These are phyloP conservation scores for Amazona vittata DNA, from an alignment of 2,113 vertebrate species.

Conservation along the genomic window DNA sequence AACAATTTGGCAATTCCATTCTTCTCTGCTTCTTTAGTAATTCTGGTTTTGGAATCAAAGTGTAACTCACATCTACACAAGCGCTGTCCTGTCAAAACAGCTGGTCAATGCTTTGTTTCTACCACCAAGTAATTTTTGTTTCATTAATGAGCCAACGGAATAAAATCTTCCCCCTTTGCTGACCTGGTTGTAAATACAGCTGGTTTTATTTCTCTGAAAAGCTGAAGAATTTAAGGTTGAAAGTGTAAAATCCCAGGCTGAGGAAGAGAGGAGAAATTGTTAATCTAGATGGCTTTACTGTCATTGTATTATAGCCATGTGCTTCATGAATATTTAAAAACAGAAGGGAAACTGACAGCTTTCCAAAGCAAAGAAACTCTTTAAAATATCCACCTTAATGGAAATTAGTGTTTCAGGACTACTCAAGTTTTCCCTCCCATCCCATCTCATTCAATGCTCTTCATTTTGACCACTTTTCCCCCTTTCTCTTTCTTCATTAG, in stretches of 20 bases:
- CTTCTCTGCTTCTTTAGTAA: background rate
- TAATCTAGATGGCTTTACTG: constrained; percentile 12
- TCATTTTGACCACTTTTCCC: background rate
- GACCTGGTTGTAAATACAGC: background rate
- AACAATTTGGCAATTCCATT: background rate
- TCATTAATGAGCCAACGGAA: background rate
- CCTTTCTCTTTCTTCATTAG: background rate
- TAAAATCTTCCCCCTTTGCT: background rate
- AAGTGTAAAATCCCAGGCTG: background rate
- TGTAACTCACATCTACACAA: background rate
- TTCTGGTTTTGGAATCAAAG: background rate
- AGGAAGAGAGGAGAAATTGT: constrained; percentile 7
- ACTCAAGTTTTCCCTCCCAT: background rate
- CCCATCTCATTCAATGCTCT: background rate
- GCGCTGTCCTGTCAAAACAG: background rate
- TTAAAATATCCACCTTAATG: constrained; percentile 12
- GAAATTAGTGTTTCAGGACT: background rate
- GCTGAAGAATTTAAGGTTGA: background rate
- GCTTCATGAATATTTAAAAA: constrained; percentile 39
- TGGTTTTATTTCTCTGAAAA: background rate
- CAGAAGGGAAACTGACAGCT: background rate
- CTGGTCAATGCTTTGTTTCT: background rate
- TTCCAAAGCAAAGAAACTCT: constrained; percentile 39
- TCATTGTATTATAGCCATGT: background rate
- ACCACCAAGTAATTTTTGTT: background rate